phyloP scores from a whole-genome alignment of 2,888 invertebrate genomes.

The Amiota minor region DNA sequence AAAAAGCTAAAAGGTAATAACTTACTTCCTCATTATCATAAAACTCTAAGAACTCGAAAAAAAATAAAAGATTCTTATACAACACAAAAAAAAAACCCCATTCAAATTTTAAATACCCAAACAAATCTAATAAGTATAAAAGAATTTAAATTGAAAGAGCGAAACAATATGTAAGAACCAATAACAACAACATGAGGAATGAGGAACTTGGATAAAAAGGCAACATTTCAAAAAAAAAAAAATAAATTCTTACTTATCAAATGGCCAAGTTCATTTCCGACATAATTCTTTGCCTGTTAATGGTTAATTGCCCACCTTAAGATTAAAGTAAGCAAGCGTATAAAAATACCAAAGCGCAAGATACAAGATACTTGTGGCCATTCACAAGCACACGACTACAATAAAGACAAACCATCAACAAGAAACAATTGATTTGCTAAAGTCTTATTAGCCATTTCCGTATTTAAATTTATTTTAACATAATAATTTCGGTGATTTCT shows the following conservation, averaged over 20 bases:
- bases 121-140: not conserved
- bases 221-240: conserved; percentile 25
- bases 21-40: too few species aligned
- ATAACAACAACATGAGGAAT: not conserved
- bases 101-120: not conserved
- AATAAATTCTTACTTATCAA: conserved; percentile 25
- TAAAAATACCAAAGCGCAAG: too few species aligned
- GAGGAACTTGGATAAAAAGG: not conserved
- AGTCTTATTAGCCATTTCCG: conserved; percentile 49
- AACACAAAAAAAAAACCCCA: not conserved
- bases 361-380: too few species aligned
- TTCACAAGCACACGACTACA: too few species aligned
- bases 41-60: not conserved
- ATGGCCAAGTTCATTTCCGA: conserved; percentile 43
- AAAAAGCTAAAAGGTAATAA: too few species aligned
- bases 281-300: conserved; percentile 25
- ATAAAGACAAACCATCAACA: not conserved
- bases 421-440: not conserved
- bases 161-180: not conserved
- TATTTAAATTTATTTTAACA: conserved; percentile 49
- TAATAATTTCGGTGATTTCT: not conserved
- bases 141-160: not conserved
- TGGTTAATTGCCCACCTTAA: not conserved
- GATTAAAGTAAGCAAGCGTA: not conserved
- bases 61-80: not conserved